Base-by-base conservation (phyloP, 2,113 vertebrate species). In the Hydropotes inermis region DNA sequence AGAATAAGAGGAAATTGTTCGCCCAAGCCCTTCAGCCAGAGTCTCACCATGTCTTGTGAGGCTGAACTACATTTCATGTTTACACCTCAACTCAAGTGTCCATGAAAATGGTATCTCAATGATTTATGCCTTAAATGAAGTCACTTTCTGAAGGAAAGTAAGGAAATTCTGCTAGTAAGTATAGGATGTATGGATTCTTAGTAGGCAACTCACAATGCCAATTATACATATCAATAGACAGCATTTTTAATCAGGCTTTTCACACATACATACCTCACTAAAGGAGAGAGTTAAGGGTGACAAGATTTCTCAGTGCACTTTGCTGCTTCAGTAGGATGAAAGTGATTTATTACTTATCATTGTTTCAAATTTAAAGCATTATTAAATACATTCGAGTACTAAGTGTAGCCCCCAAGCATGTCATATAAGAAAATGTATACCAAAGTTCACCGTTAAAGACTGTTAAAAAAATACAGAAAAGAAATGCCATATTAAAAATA, bases 361-460 rank as follows among this genome's bases (percentile, higher is more conserved):
- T 50, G 36, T 36, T 92, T 52, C 84, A 89, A 79, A 92, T 67
- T 70, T 58, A 92, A 88, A 67, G 23, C 64, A 50, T 84, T 84
- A 88, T 28, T 85, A 57, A 91, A 60, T 50, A 92, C 13, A 43
- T 15, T 28, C 3, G 33, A 17, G 33, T 50, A 28, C 64, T 45
- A 94, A 91, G 23, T 7, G 55, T 16, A 89, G 50, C 50, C 57
- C 23, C 33, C 84, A 17, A 88, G 84, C 11, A 54, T 27, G 27
- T 30, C 47, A 36, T 39, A 33, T 52, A 57, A 70, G 33, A 83
- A 88, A 88, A 43, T 16, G 13, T 21, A 84, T 6, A 30, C n/a
- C 78, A 79, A 84, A 94, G 39, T 28, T 43, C 43, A 84, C 74
- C 33, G 47, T 45, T 78, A 79, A 94, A 36, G 21, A 33, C 61